Conservation (phyloP, 2,797 vertebrate species). For the Spinus pinus region DNA sequence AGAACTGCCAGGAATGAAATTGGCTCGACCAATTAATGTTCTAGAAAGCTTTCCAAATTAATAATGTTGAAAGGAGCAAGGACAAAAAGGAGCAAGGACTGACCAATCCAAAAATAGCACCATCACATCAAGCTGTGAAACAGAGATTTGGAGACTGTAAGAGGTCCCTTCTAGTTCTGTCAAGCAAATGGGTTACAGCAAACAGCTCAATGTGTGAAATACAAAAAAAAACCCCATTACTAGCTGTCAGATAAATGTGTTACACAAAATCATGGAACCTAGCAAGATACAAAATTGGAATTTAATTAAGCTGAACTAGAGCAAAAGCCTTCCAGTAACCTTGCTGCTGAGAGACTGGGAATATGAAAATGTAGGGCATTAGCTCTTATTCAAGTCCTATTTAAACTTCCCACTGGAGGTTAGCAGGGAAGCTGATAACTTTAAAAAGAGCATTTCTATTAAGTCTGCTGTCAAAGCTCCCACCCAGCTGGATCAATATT, state of each 20-base stretch:
- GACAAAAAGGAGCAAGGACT: background rate
- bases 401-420: background rate
- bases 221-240: background rate
- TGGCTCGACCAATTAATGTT: background rate
- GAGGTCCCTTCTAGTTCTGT: background rate
- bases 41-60: background rate
- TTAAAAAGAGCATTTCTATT: background rate
- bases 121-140: background rate
- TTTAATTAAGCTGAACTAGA: slow-evolving; percentile 46
- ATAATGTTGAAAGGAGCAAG: background rate
- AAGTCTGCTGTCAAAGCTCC: background rate
- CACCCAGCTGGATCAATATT: background rate
- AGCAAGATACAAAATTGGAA: slow-evolving; percentile 12
- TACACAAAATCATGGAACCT: background rate
- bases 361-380: background rate
- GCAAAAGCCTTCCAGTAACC: slow-evolving; percentile 19
- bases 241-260: background rate
- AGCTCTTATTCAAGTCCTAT: background rate
- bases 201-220: background rate
- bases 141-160: background rate
- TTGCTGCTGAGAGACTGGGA: background rate
- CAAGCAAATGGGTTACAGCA: background rate
- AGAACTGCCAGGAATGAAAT: background rate
- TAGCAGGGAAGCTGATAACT: background rate
- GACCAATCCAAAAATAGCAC: background rate